Evolutionary conservation across 2,113 vertebrate genomes (phyloP).

Genomic region (Danionella cerebrum): DNA sequence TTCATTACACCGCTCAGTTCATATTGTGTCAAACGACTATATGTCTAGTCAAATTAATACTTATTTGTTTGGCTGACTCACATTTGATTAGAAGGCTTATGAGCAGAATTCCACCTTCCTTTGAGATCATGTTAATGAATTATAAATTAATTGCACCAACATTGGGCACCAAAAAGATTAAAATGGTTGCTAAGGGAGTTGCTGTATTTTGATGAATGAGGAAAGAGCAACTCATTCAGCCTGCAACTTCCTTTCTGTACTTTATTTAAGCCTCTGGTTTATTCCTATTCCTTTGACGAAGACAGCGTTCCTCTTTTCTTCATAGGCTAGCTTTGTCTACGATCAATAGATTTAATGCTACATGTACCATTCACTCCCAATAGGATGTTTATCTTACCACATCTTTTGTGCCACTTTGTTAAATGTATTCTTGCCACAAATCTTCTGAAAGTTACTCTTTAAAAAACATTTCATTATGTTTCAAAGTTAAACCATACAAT

Average conservation of each 20-base stretch:
- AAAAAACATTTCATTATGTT: too few relatives aligned
- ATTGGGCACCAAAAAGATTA: background rate
- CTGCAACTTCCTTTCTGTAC: background rate
- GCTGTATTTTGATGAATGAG: conserved; percentile 17
- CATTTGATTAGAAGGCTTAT: background rate
- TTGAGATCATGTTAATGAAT: background rate
- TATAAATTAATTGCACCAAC: conserved; percentile 21
- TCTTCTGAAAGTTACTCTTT: too few relatives aligned
- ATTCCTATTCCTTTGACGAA: background rate
- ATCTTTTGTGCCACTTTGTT: conserved; percentile 1
- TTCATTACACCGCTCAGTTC: too few relatives aligned
- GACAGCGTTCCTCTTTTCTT: background rate
- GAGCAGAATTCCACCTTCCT: background rate
- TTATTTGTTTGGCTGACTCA: background rate
- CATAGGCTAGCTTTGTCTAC: background rate
- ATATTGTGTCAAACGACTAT: too few relatives aligned
- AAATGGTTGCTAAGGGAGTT: background rate
- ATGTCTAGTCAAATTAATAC: background rate
- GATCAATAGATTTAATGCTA: background rate
- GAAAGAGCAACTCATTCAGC: background rate
- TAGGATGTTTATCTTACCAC: background rate
- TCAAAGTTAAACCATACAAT: too few relatives aligned
- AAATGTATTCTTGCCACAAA: too few relatives aligned
- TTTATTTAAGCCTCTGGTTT: background rate
- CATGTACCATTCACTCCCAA: background rate